phyloP scores from a whole-genome alignment of 2,888 invertebrate genomes.

The Eucera pruinosa region DNA sequence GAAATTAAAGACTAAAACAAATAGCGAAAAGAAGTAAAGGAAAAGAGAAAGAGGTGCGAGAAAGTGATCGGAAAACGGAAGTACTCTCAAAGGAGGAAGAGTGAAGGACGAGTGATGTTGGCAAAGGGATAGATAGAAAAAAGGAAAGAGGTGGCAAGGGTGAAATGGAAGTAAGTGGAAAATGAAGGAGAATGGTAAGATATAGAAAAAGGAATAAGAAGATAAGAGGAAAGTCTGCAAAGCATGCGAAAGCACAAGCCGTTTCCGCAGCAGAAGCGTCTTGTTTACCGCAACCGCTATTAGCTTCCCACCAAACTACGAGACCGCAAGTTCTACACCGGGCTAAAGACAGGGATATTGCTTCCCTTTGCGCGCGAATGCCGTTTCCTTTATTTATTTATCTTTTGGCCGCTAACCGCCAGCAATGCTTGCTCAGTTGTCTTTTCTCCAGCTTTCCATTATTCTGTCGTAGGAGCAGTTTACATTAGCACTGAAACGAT shows the following conservation, averaged over 20 bases:
- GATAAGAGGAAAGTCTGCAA: slow-evolving; percentile 66
- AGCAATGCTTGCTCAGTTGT: slow-evolving; percentile 56
- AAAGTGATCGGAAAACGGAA: slow-evolving; percentile 58
- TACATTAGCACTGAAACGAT: slow-evolving; percentile 69
- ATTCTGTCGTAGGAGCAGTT: slow-evolving; percentile 73
- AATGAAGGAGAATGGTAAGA: slow-evolving; percentile 44
- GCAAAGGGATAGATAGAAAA: slow-evolving; percentile 14
- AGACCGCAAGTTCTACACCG: slow-evolving; percentile 55
- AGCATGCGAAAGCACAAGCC: slow-evolving; percentile 65
- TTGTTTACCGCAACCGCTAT: slow-evolving; percentile 80
- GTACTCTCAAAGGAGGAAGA: slow-evolving; percentile 42
- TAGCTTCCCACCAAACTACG: slow-evolving; percentile 71
- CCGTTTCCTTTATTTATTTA: slow-evolving; percentile 81
- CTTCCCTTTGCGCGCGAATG: slow-evolving; percentile 77
- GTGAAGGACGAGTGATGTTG: neutral
- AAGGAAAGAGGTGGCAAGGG: slow-evolving; percentile 41
- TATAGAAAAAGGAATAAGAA: slow-evolving; percentile 36
- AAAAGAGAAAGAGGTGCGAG: slow-evolving; percentile 40
- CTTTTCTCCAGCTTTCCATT: slow-evolving; percentile 68
- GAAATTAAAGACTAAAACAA: neutral
- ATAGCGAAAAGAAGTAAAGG: slow-evolving; percentile 18
- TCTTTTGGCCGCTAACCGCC: slow-evolving; percentile 74
- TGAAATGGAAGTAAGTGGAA: slow-evolving; percentile 44
- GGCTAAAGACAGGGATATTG: slow-evolving; percentile 78
- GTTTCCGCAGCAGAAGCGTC: slow-evolving; percentile 75